Base-by-base conservation (phyloP, 1,140 invertebrate species). In the Caenorhabditis tropicalis region DNA sequence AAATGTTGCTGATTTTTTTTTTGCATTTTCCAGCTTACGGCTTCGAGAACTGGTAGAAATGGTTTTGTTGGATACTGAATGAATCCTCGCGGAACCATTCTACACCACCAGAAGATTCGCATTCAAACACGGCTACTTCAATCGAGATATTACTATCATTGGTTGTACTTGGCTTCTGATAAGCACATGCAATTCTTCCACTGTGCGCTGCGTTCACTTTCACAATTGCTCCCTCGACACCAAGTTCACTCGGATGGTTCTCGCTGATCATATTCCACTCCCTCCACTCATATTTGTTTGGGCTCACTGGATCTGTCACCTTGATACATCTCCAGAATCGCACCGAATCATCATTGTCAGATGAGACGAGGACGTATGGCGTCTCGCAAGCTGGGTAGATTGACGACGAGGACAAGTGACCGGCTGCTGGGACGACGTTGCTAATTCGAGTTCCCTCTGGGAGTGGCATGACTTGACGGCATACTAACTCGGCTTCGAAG, bases 51-150 rank as follows among this genome's bases (percentile, higher is more conserved):
- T 70, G 24, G 43, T 29, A 70, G 58, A 84, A 74, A 58, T 84
- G 49, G 15, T 74, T 65, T 7, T 84, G 48, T 56, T 65, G 48
- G 24, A 93, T 87, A 58, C 91, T 90, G 79, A 93, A 92, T 0
- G 89, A 97, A 89, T 99, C 98, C 92, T 99, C 98, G n/a, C 97
- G 92, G n/a, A 97, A 94, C 98, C 98, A 99, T 91, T 99, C 97
- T n/a, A 94, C 94, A 15, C 92, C 97, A 82, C 98, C 98, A 33
- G 96, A 98, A 86, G 96, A 98, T 93, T 99, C 98, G 91, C 98
- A 99, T 92, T 99, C 98, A 92, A 98, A 99, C 86, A 99, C 97
- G n/a, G 96, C 95, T 2, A 99, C 95, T 89, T 91, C 96, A 0
- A 98, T 93, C 0, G 94, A 94, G 90, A 85, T 49, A 95, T 94